Conservation (phyloP, 2,113 vertebrate genomes). For the Vulpes ferrilata region DNA sequence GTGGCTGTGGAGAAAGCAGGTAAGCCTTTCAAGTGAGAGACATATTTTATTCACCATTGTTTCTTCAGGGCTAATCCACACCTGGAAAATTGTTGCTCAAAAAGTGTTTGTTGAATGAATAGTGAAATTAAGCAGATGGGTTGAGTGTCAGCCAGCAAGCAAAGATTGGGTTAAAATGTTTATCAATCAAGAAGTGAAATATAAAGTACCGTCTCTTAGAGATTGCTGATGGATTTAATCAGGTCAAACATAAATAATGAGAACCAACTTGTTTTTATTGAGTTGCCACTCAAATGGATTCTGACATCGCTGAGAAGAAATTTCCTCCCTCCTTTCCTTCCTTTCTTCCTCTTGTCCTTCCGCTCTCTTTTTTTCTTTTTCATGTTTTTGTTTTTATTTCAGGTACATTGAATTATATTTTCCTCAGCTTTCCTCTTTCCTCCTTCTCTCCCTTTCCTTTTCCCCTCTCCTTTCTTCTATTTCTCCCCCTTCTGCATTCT, state of each 20-base stretch:
- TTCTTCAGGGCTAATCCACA: neutral
- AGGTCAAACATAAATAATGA: neutral
- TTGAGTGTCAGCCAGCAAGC: neutral
- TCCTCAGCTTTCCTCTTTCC: neutral
- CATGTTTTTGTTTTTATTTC: constrained; percentile 15
- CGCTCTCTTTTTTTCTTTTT: neutral
- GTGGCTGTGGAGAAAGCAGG: too few species aligned
- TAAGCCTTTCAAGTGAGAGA: neutral
- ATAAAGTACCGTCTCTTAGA: neutral
- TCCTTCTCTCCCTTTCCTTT: neutral
- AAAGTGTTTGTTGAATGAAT: neutral
- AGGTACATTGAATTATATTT: neutral
- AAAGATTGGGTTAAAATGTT: neutral
- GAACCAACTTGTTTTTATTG: neutral
- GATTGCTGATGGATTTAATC: neutral
- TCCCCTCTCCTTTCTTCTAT: neutral
- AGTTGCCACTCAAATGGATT: neutral
- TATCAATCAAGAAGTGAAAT: neutral
- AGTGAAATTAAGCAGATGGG: neutral
- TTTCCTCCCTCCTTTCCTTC: neutral
- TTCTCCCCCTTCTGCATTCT: too few species aligned
- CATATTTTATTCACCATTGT: neutral
- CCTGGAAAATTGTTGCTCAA: neutral
- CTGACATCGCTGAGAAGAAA: neutral
- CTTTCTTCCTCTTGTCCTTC: too few species aligned